Base-by-base conservation (phyloP, 37 sponge, comb jelly and placozoan species). In the Halichondria panicea region DNA sequence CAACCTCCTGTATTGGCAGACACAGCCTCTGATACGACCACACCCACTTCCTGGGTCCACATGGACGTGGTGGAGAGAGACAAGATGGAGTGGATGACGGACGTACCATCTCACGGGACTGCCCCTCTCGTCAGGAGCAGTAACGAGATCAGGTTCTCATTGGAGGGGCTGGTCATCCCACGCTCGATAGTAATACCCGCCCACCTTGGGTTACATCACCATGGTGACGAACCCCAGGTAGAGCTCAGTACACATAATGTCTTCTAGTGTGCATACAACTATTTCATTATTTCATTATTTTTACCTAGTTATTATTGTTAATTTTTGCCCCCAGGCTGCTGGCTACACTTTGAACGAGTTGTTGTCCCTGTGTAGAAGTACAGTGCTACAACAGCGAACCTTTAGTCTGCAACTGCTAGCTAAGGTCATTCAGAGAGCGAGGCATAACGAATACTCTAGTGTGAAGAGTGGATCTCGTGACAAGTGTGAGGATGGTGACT, bases 341-440 rank as follows among this genome's bases (percentile, higher is more conserved):
- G 96, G 96, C 32, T 95, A 95, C 77, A 89, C 93, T 4, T 71
- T 95, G 43, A 63, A 72, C 6, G 96, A 95, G 62, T 76, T 95
- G 46, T 24, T 88, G 35, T 55, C 62, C 21, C 66, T 95, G 37
- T 36, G 74, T 63, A 68, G 91, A n/a, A 91, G 93, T 62, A 55
- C 81, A 35, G 81, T 95, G 27, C 74, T 72, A 0, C 94, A 92
- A 55, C 96, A 95, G 72, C 80, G 90, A 38, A 74, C 89, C 24
- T 43, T 92, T 24, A 62, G 77, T 54, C 55, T 95, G n/a, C 66
- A 76, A n/a, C 67, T 81, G 3, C 64, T 96, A 11, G 75, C 84
- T 22, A 67, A 28, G 56, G 83, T 87, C 8, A 43, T 74, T 25
- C 62, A 83, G 11, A 72, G 83, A 52, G 88, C 69, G 30, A 80